Evolutionary conservation across 2,888 invertebrate genomes (phyloP).

Genomic region (Omphaloscelis lunosa): DNA sequence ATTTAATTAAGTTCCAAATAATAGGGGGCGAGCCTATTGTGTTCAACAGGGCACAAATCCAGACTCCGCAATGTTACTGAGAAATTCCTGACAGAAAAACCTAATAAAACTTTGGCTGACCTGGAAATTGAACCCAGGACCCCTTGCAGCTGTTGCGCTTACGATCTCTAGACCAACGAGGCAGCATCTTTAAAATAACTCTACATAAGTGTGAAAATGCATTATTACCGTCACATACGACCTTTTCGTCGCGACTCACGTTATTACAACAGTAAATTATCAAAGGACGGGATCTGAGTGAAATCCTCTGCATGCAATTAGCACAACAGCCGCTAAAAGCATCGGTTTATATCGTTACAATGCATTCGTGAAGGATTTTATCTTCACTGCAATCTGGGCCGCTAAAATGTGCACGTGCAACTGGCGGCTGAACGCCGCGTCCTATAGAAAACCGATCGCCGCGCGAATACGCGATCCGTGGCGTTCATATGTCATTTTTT

Average conservation of each 20-base stretch:
- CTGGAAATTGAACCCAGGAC: too few relatives aligned
- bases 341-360: slow-evolving; percentile 72
- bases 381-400: slow-evolving; percentile 62
- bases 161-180: too few relatives aligned
- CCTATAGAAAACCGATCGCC: too few relatives aligned
- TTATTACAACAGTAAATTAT: slow-evolving; percentile 69
- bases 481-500: too few relatives aligned
- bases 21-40: too few relatives aligned
- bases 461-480: too few relatives aligned
- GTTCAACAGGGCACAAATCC: too few relatives aligned
- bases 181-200: neutral
- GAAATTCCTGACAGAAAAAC: too few relatives aligned
- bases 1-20: too few relatives aligned
- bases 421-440: neutral
- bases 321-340: slow-evolving; percentile 74
- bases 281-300: slow-evolving; percentile 67
- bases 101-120: too few relatives aligned
- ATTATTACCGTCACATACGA: slow-evolving; percentile 17
- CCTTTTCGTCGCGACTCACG: slow-evolving; percentile 39
- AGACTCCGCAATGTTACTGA: too few relatives aligned
- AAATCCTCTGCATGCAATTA: slow-evolving; percentile 73
- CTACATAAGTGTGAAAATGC: slow-evolving; percentile 5
- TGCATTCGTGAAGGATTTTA: slow-evolving; percentile 70
- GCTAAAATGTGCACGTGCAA: slow-evolving; percentile 54
- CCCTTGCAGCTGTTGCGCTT: too few relatives aligned